These are phyloP conservation scores for Coptotermes formosanus DNA, from an alignment of 1,140 invertebrate species.

Conservation along the genomic window DNA sequence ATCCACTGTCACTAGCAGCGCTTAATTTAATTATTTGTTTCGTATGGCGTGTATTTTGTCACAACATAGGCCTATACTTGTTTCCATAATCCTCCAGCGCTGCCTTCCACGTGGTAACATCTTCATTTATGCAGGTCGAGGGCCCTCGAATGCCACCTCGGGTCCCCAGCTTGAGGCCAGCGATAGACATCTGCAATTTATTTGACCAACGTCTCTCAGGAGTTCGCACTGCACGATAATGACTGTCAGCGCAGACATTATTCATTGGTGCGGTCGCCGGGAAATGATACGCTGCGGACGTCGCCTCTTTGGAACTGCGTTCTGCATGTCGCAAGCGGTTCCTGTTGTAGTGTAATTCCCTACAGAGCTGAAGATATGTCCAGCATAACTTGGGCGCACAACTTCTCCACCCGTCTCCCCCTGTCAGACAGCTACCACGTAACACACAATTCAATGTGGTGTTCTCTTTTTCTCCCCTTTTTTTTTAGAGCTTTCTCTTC, in stretches of 20 bases:
- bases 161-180: neutral
- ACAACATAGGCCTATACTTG: neutral
- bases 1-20: too few species aligned
- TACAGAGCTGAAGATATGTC: neutral
- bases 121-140: neutral
- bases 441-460: conserved; percentile 7
- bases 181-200: neutral
- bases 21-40: too few species aligned
- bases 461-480: neutral
- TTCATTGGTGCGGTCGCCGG: neutral
- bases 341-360: neutral
- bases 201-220: neutral
- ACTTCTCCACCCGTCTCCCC: neutral
- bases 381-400: neutral
- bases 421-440: neutral
- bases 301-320: neutral
- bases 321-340: neutral
- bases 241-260: neutral
- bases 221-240: neutral
- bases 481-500: neutral
- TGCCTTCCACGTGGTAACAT: neutral
- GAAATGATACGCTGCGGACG: neutral
- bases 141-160: neutral
- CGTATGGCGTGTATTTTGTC: neutral
- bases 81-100: neutral